Evolutionary conservation across 1,140 invertebrate species (phyloP).

Genomic region (Lordiphosa clarofinis): DNA sequence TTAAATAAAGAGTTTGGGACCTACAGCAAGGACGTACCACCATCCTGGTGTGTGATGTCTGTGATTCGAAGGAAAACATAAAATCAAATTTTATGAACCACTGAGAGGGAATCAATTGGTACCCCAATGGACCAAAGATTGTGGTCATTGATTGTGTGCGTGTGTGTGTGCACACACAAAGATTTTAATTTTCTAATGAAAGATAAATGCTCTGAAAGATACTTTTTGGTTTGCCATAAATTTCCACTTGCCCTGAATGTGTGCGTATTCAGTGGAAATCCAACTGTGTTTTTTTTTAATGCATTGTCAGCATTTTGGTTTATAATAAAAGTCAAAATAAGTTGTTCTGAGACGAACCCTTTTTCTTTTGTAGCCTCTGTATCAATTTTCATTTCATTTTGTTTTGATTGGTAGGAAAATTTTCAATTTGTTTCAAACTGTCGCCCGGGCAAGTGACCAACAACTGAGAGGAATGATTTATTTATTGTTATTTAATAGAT

Average conservation of each 20-base stretch:
- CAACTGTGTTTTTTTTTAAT: slow-evolving; percentile 36
- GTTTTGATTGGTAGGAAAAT: slow-evolving; percentile 33
- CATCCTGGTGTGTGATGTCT: slow-evolving; percentile 21
- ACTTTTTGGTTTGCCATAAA: slow-evolving; percentile 44
- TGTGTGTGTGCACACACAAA: slow-evolving; percentile 47
- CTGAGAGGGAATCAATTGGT: slow-evolving; percentile 1
- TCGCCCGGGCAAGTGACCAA: slow-evolving; percentile 21
- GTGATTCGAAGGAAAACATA: slow-evolving; percentile 48
- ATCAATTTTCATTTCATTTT: slow-evolving; percentile 6
- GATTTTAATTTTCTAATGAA: slow-evolving; percentile 75
- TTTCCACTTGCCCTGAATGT: slow-evolving; percentile 54
- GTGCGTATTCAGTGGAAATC: slow-evolving; percentile 43
- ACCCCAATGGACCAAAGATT: slow-evolving; percentile 43
- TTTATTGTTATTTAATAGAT: slow-evolving; percentile 55
- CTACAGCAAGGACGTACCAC: slow-evolving; percentile 56
- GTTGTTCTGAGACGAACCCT: slow-evolving; percentile 57
- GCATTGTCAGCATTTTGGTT: slow-evolving; percentile 53
- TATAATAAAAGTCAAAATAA: slow-evolving; percentile 71
- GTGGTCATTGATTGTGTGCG: slow-evolving; percentile 68
- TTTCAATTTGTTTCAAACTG: slow-evolving; percentile 25
- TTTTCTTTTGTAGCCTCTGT: slow-evolving; percentile 9
- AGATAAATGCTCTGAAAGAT: slow-evolving; percentile 63
- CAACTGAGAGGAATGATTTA: slow-evolving; percentile 43
- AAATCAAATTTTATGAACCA: slow-evolving; percentile 51
- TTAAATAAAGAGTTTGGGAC: slow-evolving; percentile 42